Evolutionary conservation across 2,888 invertebrate species (phyloP).

Genomic region (Stictocephala bisonia): DNA sequence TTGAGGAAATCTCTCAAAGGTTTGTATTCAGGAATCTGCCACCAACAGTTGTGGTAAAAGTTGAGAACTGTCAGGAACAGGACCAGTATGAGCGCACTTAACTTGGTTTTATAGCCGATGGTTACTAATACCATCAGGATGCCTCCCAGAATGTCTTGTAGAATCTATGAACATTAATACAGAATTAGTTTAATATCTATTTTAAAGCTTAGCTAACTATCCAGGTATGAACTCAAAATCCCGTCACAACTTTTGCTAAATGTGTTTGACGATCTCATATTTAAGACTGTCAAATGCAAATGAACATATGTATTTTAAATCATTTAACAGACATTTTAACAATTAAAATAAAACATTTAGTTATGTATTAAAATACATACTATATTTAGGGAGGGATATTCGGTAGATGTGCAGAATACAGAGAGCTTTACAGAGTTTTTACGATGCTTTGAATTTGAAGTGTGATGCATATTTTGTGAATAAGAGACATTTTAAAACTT

Average conservation of each 20-base stretch:
- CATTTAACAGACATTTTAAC: too few species aligned
- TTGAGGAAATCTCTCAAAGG: slow-evolving; percentile 99
- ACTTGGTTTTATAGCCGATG: slow-evolving; percentile 98
- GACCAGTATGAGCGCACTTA: slow-evolving; percentile 95
- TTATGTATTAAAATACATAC: too few species aligned
- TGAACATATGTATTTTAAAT: too few species aligned
- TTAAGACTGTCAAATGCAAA: too few species aligned
- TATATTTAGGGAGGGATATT: too few species aligned
- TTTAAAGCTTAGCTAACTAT: background rate
- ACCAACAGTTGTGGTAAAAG: slow-evolving; percentile 98
- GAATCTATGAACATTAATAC: slow-evolving; percentile 76
- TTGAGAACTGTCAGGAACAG: slow-evolving; percentile 89
- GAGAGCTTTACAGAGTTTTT: too few species aligned
- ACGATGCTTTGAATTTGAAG: too few species aligned
- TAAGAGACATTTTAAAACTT: too few species aligned
- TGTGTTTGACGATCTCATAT: background rate
- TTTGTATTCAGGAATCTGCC: slow-evolving; percentile 94
- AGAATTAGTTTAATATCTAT: background rate
- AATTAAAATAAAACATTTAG: too few species aligned
- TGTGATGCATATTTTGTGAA: too few species aligned
- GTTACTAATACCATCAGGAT: slow-evolving; percentile 96
- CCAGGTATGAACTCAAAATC: background rate
- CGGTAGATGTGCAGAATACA: too few species aligned
- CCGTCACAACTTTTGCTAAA: background rate
- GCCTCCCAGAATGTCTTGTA: slow-evolving; percentile 93